Base-by-base conservation (phyloP, 2,797 vertebrate species). In the Dendrocincla tyrannina region DNA sequence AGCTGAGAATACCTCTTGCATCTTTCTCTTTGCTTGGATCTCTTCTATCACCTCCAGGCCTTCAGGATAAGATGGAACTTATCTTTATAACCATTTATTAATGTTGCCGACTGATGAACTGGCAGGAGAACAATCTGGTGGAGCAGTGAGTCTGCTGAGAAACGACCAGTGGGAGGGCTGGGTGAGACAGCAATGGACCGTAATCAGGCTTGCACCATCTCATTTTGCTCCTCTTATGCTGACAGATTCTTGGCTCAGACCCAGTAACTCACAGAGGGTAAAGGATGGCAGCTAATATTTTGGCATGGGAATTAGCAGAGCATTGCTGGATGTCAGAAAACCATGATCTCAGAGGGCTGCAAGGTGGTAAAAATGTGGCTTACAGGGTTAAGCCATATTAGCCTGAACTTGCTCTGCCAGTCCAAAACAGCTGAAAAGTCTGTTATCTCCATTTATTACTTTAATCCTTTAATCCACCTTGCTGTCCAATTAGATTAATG, bases 381-480 rank as follows among this genome's bases (percentile, higher is more conserved):
- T 91, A 86, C 30, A 73, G 77, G 66, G 80, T 93, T 95, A 92
- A 96, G 64, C 53, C 27, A 23, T 6, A 72, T 81, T 91, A 90
- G 70, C 85, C 84, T 69, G 62, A 93, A 88, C 63, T 81, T 62
- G 47, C 42, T 78, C 53, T 41, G 15, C 56, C 80, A 88, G 42
- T 68, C 35, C 35, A 24, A 86, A 94, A 52, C 56, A 88, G 73
- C 55, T 88, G 89, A 96, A 88, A 95, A 88, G 50, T 92, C 66
- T 44, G 91, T 94, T 96, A 96, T 93, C 82, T 77, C 60, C 81
- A 83, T 94, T 96, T 96, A 89, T 96, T 92, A 83, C 75, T 76
- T 90, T 95, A 97, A 97, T 94, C 94, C 67, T 82, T 95, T 97
- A 97, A 97, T 96, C 90, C 74, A 95, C 85, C 91, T 96, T 90